These are phyloP conservation scores for Macrostomum lignano DNA, from an alignment of 1,140 invertebrate species.

Conservation along the genomic window DNA sequence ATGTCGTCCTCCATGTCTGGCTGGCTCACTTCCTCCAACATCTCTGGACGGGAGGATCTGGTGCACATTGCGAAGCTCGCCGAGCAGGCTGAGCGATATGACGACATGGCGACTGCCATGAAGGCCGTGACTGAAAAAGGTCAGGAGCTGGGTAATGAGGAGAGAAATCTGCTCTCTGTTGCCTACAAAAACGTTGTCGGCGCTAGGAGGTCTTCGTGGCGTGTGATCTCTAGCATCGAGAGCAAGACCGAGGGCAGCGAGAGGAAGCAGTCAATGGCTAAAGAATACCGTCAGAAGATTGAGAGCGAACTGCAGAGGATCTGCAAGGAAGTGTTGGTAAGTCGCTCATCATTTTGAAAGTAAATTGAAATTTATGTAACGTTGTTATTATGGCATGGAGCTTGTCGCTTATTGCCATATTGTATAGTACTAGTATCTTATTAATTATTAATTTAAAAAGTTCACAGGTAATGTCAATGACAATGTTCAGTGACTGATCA, in stretches of 20 bases:
- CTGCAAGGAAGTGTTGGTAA: constrained; percentile 65
- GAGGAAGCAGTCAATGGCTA: constrained; percentile 39
- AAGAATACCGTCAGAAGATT: constrained; percentile 34
- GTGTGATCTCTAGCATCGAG: constrained; percentile 86
- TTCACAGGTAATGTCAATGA: too few relatives aligned
- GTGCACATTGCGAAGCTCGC: constrained; percentile 10
- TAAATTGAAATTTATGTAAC: constrained; percentile 2
- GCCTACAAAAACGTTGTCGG: constrained; percentile 97
- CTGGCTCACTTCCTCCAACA: too few relatives aligned
- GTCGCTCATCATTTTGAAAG: constrained; percentile 1
- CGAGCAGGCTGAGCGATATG: constrained; percentile 10
- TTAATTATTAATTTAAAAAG: too few relatives aligned
- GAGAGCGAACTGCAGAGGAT: constrained; percentile 81
- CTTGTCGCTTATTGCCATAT: too few relatives aligned
- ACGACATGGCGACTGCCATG: constrained; percentile 15
- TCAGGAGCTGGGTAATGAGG: constrained; percentile 34
- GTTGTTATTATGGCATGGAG: too few relatives aligned
- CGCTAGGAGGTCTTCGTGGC: constrained; percentile 71
- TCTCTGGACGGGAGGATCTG: constrained; percentile 7
- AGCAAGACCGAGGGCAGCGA: constrained; percentile 47
- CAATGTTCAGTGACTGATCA: too few relatives aligned
- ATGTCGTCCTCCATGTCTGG: too few relatives aligned
- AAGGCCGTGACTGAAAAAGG: constrained; percentile 13
- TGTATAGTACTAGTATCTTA: too few relatives aligned
- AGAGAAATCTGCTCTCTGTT: constrained; percentile 75